Conservation (phyloP, 2,113 vertebrate genomes). For the Varanus komodoensis region DNA sequence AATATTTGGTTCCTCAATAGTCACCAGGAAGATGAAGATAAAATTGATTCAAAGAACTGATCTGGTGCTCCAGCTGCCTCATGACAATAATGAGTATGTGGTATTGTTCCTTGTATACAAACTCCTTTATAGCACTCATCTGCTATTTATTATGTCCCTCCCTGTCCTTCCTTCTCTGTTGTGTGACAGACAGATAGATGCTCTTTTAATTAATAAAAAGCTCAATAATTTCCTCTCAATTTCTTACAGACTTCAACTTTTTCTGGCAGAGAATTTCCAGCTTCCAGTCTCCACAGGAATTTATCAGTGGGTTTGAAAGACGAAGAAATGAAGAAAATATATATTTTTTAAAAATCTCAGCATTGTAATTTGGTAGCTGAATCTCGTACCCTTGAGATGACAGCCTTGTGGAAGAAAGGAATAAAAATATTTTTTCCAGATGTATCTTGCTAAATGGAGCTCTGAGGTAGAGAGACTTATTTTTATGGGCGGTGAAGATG, state of each 20-base stretch:
- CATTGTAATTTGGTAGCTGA: conserved; percentile 39
- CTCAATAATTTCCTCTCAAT: not conserved
- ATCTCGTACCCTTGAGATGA: conserved; percentile 29
- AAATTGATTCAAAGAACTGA: not conserved
- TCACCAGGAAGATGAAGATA: not conserved
- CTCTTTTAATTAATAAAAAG: not conserved
- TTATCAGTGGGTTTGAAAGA: conserved; percentile 19
- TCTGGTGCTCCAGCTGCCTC: not conserved
- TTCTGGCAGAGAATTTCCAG: not conserved
- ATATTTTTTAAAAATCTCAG: not conserved
- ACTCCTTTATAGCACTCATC: not conserved
- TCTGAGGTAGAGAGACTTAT: conserved; percentile 40
- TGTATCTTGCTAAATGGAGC: conserved; percentile 39
- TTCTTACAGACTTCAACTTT: not conserved
- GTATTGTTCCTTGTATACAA: not conserved
- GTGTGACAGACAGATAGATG: not conserved
- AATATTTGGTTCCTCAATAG: not conserved
- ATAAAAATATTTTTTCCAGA: not conserved
- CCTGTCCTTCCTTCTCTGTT: not conserved
- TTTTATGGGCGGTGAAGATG: conserved; percentile 48
- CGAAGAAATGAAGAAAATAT: not conserved
- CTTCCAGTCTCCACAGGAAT: conserved; percentile 10
- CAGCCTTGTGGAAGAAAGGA: conserved; percentile 22
- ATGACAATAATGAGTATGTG: not conserved
- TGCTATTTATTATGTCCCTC: not conserved